Evolutionary conservation across 1,140 invertebrate species (phyloP).

Genomic region (Danaus plexippus): DNA sequence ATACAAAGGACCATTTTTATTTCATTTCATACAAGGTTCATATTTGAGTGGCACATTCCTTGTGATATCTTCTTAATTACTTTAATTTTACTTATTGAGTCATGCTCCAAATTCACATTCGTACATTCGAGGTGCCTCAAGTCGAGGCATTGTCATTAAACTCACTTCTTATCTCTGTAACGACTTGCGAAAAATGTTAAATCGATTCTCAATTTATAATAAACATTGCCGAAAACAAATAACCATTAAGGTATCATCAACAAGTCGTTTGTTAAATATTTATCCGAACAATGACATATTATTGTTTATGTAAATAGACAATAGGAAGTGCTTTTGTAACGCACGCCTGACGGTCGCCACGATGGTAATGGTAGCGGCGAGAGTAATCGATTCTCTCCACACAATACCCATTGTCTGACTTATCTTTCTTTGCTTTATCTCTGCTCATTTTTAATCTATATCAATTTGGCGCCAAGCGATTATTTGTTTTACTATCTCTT

Average conservation of each 20-base stretch:
- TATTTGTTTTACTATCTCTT: neutral
- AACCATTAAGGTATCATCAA: no score
- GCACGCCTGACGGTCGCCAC: neutral
- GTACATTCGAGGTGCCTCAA: neutral
- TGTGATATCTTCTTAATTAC: slow-evolving; percentile 12
- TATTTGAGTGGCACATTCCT: no score
- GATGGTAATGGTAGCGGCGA: slow-evolving; percentile 5
- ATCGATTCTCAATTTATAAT: no score
- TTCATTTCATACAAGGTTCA: no score
- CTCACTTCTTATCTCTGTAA: neutral
- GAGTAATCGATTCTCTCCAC: slow-evolving; percentile 13
- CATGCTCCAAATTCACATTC: slow-evolving; percentile 11
- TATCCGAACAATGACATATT: no score
- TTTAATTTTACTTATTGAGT: slow-evolving; percentile 14
- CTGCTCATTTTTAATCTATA: slow-evolving; percentile 2
- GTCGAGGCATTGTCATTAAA: neutral
- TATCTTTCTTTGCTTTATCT: slow-evolving; percentile 8
- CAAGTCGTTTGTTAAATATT: no score
- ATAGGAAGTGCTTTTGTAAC: slow-evolving; percentile 6
- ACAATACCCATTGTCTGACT: slow-evolving; percentile 13
- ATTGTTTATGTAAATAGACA: slow-evolving; percentile 4
- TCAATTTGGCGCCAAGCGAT: neutral
- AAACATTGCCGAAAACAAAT: no score
- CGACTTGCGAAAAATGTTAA: neutral
- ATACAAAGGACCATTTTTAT: no score